Evolutionary conservation across 1,140 invertebrate species (phyloP).

Genomic region (Drosophila ercepeae): DNA sequence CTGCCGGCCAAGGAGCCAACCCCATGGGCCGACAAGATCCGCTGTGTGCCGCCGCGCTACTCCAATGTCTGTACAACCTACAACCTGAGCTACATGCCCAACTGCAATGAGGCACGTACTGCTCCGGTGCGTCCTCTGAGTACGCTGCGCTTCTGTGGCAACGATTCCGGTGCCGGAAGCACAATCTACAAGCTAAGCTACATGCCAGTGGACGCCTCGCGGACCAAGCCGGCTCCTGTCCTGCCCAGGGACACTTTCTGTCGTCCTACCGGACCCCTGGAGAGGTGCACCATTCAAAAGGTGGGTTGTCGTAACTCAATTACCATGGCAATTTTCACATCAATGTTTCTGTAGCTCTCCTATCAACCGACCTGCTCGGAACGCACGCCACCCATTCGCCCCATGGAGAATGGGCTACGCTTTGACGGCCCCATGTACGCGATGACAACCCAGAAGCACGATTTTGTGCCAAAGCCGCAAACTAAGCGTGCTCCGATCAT

Average conservation of each 20-base stretch:
- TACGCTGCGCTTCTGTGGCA: conserved; percentile 60
- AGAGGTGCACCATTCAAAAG: conserved; percentile 85
- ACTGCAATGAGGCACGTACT: conserved; percentile 83
- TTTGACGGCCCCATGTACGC: conserved; percentile 89
- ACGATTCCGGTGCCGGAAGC: conserved; percentile 44
- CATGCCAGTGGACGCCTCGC: conserved; percentile 84
- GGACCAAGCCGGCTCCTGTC: conserved; percentile 76
- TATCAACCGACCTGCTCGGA: conserved; percentile 84
- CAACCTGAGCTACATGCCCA: conserved; percentile 84
- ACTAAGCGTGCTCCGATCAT: conserved; percentile 85
- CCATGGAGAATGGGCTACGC: conserved; percentile 68
- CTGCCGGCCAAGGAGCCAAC: conserved; percentile 84
- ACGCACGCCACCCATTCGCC: conserved; percentile 82
- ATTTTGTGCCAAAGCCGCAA: conserved; percentile 88
- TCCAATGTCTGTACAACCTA: conserved; percentile 77
- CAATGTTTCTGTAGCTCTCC: conserved; percentile 80
- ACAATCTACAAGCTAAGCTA: conserved; percentile 86
- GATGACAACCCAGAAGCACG: conserved; percentile 89
- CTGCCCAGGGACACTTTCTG: conserved; percentile 84
- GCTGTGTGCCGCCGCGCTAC: conserved; percentile 72
- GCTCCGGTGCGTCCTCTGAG: conserved; percentile 82
- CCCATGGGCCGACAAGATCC: conserved; percentile 84
- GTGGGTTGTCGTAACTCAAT: conserved; percentile 62
- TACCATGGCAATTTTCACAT: neutral
- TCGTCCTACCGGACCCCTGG: conserved; percentile 71